Evolutionary conservation across 1,140 invertebrate genomes (phyloP).

Genomic region (Meloidogyne floridensis): DNA sequence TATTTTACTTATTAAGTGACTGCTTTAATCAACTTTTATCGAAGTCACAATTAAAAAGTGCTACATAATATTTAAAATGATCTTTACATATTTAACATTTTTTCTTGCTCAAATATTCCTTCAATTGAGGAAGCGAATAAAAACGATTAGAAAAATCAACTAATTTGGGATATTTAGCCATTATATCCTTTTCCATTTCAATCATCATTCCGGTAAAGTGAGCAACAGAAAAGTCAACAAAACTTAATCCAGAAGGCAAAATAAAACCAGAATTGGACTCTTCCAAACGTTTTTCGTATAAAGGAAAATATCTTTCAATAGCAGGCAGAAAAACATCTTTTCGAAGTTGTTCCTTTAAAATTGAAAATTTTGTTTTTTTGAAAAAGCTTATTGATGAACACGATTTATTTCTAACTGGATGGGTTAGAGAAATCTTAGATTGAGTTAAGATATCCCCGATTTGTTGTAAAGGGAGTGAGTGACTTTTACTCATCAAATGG

Average conservation of each 20-base stretch:
- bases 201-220: conserved; percentile 21
- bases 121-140: conserved; percentile 25
- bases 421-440: too few species aligned
- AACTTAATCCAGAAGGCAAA: conserved; percentile 32
- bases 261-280: conserved; percentile 39
- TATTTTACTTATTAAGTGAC: too few species aligned
- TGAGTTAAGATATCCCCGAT: too few species aligned
- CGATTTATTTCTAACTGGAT: too few species aligned
- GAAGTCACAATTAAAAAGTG: too few species aligned
- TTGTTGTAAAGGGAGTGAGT: too few species aligned
- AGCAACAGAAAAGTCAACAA: conserved; percentile 31
- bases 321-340: conserved; percentile 37
- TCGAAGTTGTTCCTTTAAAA: conserved; percentile 28
- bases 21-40: too few species aligned
- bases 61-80: too few species aligned
- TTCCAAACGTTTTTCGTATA: conserved; percentile 29
- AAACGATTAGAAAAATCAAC: conserved; percentile 14
- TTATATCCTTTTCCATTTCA: conserved; percentile 28
- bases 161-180: conserved; percentile 24
- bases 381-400: too few species aligned
- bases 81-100: too few species aligned
- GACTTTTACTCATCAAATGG: too few species aligned
- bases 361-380: neutral
- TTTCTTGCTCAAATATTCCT: conserved; percentile 15
- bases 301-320: conserved; percentile 28